These are phyloP conservation scores for Drosophila rellima DNA, from an alignment of 2,888 invertebrate genomes.

Conservation along the genomic window DNA sequence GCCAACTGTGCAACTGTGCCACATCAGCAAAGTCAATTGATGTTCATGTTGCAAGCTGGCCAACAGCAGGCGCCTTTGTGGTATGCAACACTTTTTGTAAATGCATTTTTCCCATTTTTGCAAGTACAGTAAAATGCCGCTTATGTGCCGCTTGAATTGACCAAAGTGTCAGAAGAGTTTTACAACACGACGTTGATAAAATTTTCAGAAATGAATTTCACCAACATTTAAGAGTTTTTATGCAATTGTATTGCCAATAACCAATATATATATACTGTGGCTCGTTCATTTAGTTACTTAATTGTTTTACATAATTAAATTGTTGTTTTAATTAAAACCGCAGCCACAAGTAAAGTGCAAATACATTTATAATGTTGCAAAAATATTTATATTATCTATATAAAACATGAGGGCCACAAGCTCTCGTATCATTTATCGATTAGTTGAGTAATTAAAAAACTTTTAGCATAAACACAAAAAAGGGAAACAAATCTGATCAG, in stretches of 20 bases:
- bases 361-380: constrained; percentile 7
- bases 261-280: background rate
- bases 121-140: constrained; percentile 5
- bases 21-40: constrained; percentile 44
- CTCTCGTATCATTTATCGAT: constrained; percentile 40
- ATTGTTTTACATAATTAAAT: constrained; percentile 23
- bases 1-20: constrained; percentile 25
- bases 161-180: background rate
- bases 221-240: background rate
- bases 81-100: constrained; percentile 30
- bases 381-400: background rate
- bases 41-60: constrained; percentile 21
- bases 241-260: background rate
- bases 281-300: background rate
- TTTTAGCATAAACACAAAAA: constrained; percentile 6
- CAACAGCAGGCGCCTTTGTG: constrained; percentile 22
- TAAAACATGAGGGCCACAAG: background rate
- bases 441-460: constrained; percentile 61
- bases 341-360: constrained; percentile 12
- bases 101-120: background rate
- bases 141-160: background rate
- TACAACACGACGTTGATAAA: too few relatives aligned
- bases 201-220: background rate
- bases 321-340: constrained; percentile 6
- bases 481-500: constrained; percentile 2